A percentile compares a stretch with the other conserved stretches of the same genome.
Conservation (phyloP, 2,113 vertebrate genomes). For the Sceloporus undulatus region DNA sequence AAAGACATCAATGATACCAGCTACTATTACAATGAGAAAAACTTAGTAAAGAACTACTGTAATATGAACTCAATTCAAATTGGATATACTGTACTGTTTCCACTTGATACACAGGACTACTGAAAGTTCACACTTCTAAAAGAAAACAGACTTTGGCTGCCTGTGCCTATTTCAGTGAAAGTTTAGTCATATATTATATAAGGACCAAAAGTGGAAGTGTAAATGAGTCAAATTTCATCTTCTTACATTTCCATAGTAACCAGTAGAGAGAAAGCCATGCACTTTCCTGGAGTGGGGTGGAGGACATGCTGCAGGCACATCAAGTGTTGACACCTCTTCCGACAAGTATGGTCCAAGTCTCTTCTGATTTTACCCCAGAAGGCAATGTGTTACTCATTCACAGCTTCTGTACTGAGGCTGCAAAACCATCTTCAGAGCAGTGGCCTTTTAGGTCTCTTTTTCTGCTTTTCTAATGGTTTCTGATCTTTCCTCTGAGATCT, state of each 20-base stretch:
- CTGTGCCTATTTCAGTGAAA: not conserved
- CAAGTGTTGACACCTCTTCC: not conserved
- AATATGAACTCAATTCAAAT: not conserved
- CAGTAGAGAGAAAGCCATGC: not conserved
- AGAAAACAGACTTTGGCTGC: not conserved
- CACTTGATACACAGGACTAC: not conserved
- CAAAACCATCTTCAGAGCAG: not conserved
- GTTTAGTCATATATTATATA: not conserved
- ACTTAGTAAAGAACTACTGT: not conserved
- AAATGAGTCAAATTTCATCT: not conserved
- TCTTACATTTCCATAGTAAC: not conserved
- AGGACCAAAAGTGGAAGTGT: not conserved
- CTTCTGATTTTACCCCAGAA: conserved; percentile 5
- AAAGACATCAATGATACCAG: not conserved
- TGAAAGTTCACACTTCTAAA: not conserved
- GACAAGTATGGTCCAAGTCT: too few relatives aligned
- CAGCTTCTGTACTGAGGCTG: too few relatives aligned
- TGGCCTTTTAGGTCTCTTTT: not conserved
- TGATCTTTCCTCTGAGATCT: not conserved
- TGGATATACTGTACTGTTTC: not conserved
- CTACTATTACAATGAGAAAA: not conserved
- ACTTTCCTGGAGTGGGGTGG: not conserved
- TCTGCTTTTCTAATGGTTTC: not conserved
- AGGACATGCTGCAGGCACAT: not conserved
- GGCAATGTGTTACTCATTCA: not conserved